Conservation (phyloP, 2,113 vertebrate species). For the Gambusia holbrooki region DNA sequence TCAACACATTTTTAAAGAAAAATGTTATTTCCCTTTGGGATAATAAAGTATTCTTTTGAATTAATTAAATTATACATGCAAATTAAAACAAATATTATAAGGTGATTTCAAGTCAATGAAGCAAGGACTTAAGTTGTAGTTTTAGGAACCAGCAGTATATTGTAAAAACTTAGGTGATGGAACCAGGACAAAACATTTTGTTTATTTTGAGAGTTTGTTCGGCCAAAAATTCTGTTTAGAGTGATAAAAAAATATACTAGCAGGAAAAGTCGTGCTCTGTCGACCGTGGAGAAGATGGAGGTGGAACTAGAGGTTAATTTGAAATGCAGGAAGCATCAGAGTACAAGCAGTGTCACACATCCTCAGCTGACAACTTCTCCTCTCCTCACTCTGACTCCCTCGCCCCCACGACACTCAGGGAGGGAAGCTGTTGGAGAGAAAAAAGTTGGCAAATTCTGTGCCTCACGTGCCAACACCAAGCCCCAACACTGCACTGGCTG, state of each 20-base stretch:
- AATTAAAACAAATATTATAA: too few species aligned
- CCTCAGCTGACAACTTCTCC: constrained; percentile 46
- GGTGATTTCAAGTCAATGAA: too few species aligned
- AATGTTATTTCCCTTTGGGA: too few species aligned
- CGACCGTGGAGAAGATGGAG: constrained; percentile 30
- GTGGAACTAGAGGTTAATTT: constrained; percentile 60
- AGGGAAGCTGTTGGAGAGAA: constrained; percentile 41
- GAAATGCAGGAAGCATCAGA: constrained; percentile 54
- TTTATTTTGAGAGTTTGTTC: background rate
- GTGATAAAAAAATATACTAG: background rate
- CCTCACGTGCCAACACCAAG: constrained; percentile 39
- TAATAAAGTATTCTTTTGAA: too few species aligned
- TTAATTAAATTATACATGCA: too few species aligned
- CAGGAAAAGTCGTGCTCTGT: constrained; percentile 29
- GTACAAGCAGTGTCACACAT: constrained; percentile 56
- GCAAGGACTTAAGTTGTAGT: too few species aligned
- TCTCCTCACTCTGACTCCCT: constrained; percentile 22
- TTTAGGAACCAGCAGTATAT: too few species aligned
- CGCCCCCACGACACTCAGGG: constrained; percentile 27
- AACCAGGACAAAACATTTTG: too few species aligned
- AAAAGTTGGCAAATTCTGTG: constrained; percentile 47
- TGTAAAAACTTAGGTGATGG: too few species aligned
- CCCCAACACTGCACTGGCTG: constrained; percentile 46
- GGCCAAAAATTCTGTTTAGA: constrained; percentile 3
- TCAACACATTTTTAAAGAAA: too few species aligned